phyloP scores from a whole-genome alignment of 92 coral and sea anemone genomes.

The Porites rus region DNA sequence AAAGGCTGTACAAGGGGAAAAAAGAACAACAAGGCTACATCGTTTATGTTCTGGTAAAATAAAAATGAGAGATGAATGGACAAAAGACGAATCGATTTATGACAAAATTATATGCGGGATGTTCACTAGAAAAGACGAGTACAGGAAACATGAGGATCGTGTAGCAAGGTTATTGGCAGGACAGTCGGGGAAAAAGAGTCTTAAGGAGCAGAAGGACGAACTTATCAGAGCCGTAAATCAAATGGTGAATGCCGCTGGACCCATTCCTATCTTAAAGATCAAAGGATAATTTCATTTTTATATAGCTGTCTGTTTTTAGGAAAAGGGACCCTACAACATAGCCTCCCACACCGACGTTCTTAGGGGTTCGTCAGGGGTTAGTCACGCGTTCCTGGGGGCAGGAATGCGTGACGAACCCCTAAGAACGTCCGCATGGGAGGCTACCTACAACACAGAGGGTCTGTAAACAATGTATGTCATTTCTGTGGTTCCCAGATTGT shows the following conservation, averaged over 20 bases:
- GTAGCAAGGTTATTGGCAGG: conserved; percentile 85
- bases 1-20: conserved; percentile 82
- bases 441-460: too few species aligned
- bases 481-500: too few species aligned
- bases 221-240: conserved; percentile 83
- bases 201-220: conserved; percentile 88
- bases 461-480: too few species aligned
- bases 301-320: too few species aligned
- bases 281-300: conserved; percentile 29
- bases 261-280: conserved; percentile 79
- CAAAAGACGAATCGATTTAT: conserved; percentile 57
- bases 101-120: conserved; percentile 93
- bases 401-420: too few species aligned
- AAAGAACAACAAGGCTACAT: conserved; percentile 87
- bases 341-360: too few species aligned
- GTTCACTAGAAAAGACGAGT: conserved; percentile 82
- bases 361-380: too few species aligned
- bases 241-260: conserved; percentile 93
- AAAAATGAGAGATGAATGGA: conserved; percentile 67
- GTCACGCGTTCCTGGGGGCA: too few species aligned
- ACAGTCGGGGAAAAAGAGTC: conserved; percentile 64
- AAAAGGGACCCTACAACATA: too few species aligned
- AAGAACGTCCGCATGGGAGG: too few species aligned
- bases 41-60: conserved; percentile 87
- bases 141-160: conserved; percentile 79